phyloP scores from a whole-genome alignment of 35 echinoderm and acorn worm species.

The Hemicentrotus pulcherrimus region DNA sequence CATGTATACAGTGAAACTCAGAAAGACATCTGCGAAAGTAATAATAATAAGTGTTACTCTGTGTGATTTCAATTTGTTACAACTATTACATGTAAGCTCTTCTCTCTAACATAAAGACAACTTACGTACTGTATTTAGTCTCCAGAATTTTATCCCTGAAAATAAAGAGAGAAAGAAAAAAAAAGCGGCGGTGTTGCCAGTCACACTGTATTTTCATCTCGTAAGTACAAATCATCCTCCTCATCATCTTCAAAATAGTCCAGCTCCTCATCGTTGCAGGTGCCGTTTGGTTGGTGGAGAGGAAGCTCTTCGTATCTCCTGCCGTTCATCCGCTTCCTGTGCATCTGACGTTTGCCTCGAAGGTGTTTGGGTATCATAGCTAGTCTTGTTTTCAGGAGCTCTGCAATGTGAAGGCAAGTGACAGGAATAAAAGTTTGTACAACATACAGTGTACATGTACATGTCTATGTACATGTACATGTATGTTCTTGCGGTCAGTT shows the following conservation, averaged over 20 bases:
- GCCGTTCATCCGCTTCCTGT: constrained; percentile 3
- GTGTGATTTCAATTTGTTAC: too few species aligned
- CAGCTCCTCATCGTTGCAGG: constrained; percentile 18
- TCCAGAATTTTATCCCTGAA: neutral
- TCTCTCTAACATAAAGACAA: neutral
- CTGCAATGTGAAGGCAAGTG: neutral
- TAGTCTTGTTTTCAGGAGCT: constrained; percentile 22
- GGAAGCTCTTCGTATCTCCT: constrained; percentile 42
- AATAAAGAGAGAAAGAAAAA: neutral
- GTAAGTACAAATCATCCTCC: constrained; percentile 22
- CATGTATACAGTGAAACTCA: too few species aligned
- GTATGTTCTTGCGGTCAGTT: neutral
- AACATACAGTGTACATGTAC: too few species aligned
- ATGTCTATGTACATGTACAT: neutral
- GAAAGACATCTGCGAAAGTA: too few species aligned
- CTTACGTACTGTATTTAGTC: too few species aligned
- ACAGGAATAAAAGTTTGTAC: neutral
- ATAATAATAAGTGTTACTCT: too few species aligned
- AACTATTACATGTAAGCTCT: too few species aligned
- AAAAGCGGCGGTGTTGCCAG: neutral
- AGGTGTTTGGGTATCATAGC: constrained; percentile 15
- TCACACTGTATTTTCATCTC: constrained; percentile 7
- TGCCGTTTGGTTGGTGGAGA: constrained; percentile 7
- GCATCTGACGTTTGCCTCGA: neutral
- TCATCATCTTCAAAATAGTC: constrained; percentile 10